Evolutionary conservation across 2,888 invertebrate genomes (phyloP), one percentile per base, ranked within the genome.

Genomic region (Hoplodrina blanda): DNA sequence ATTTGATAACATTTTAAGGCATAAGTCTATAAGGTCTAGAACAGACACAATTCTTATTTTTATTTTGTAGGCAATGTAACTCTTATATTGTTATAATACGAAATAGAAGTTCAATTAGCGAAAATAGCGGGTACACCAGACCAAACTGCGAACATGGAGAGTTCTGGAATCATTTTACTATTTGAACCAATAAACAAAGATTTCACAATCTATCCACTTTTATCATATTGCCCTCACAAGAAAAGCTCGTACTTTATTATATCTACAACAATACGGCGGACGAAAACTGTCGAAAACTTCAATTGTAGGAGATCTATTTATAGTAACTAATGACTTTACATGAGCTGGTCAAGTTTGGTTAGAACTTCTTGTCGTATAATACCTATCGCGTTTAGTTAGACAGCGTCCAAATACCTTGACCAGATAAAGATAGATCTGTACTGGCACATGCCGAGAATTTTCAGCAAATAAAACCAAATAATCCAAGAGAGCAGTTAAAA

Each of bases 401-500:
- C n/a, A 52, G 25, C 46, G 19, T 53, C 44, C 30, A 50, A 49
- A 57, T 52, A n/a, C 13, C 55, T 57, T 54, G 25, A 30, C 7
- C 17, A 55, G n/a, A 20, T 54, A 65, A 61, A 53, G 55, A 63
- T 59, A 46, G 19, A 57, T 17, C 20, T 52, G 37, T 13, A 62
- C 4, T 17, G 46, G 44, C 55, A 20, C 15, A 65, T 56, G 41
- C 30, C 30, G 44, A 60, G 71, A 64, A 78, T 73, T 71, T 74
- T 60, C 63, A 55, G 66, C 64, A 63, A 73, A 83, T 83, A 81
- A 85, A 83, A 85, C 83, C 67, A 81, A 87, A 81, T 68, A 67
- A 73, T 79, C 78, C 67, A 63, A 71, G 64, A 77, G 76, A 68
- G 76, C 33, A 80, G 77, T 53, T 78, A 89, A 89, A 90, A 91